Conservation (phyloP, 2,797 vertebrate species). For the Diplodus sargus region DNA sequence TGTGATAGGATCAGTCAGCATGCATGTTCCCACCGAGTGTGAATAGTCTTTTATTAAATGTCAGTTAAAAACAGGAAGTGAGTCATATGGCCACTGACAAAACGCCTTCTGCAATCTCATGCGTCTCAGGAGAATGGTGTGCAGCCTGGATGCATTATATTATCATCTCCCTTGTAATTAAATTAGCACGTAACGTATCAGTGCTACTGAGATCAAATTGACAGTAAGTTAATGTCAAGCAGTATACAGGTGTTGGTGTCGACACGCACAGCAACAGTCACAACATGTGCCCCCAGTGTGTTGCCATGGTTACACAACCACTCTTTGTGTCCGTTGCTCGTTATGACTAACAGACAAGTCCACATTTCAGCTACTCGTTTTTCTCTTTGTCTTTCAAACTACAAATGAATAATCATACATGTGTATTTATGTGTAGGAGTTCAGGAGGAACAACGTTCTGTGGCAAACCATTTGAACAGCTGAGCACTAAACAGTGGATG, state of each 20-base stretch:
- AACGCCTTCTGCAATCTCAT: background rate
- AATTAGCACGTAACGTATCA: background rate
- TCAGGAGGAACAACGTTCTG: background rate
- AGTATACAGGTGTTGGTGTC: background rate
- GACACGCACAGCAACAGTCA: background rate
- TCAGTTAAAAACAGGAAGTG: background rate
- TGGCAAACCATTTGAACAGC: background rate
- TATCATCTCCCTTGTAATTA: background rate
- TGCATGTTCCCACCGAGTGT: too few relatives aligned
- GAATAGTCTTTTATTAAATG: background rate
- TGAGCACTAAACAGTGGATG: background rate
- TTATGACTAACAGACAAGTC: background rate
- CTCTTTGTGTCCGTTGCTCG: background rate
- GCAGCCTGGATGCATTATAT: background rate
- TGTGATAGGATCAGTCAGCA: too few relatives aligned
- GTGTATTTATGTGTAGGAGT: background rate
- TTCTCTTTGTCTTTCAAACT: background rate
- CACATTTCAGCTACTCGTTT: background rate
- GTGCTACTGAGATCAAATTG: background rate
- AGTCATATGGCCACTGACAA: background rate
- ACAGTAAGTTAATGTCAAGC: background rate
- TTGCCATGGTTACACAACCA: constrained; percentile 19
- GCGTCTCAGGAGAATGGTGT: background rate
- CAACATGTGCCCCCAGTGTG: background rate
- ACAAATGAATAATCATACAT: background rate